Evolutionary conservation across 2,888 invertebrate genomes (phyloP).

Genomic region (Epistrophe eligans): DNA sequence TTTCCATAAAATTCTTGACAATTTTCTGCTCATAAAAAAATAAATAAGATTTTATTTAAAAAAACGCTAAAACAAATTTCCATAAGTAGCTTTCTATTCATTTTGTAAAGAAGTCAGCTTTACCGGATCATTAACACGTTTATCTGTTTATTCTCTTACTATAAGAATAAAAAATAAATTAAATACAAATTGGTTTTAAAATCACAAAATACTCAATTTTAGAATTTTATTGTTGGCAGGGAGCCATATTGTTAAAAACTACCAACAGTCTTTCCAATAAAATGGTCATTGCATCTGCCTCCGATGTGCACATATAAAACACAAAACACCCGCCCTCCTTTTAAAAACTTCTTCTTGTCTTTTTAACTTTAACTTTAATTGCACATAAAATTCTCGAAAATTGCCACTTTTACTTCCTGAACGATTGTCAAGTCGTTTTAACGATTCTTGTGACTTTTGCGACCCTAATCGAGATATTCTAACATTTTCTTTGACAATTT

Average conservation of each 20-base stretch:
- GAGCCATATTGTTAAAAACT: background rate
- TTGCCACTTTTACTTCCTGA: conserved; percentile 31
- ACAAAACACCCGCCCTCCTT: background rate
- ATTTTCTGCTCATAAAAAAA: no score
- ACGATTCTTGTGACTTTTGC: conserved; percentile 9
- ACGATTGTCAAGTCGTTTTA: conserved; percentile 15
- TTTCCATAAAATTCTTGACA: no score
- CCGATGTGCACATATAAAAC: background rate
- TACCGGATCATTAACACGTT: background rate
- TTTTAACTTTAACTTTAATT: conserved; percentile 21
- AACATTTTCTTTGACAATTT: conserved; percentile 13
- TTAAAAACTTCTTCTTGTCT: background rate
- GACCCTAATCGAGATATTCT: conserved; percentile 10
- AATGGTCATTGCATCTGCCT: conserved; percentile 27
- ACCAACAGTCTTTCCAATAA: background rate
- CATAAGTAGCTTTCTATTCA: background rate
- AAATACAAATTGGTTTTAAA: background rate
- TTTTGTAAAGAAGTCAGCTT: background rate
- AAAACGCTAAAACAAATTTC: background rate
- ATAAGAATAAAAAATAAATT: background rate
- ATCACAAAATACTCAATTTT: conserved; percentile 4
- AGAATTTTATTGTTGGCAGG: background rate
- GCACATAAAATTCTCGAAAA: conserved; percentile 35
- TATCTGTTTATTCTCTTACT: background rate
- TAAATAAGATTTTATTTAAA: background rate